Percentiles rank a stretch among this genome's conserved stretches.
Conservation (phyloP, 2,113 vertebrate genomes). For the Tetraodon nigroviridis region DNA sequence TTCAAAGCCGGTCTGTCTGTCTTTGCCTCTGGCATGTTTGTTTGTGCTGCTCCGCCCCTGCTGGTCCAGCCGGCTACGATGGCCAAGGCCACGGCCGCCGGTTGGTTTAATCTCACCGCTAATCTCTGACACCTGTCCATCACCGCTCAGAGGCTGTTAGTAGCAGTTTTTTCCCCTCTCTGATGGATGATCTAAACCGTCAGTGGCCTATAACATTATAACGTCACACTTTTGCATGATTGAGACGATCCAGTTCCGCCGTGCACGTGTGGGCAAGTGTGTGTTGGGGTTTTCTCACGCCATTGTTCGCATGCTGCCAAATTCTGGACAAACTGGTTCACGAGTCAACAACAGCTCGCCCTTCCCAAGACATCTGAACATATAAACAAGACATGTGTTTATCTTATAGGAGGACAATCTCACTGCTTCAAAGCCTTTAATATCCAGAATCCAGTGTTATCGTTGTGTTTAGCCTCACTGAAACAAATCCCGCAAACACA, state of each 20-base stretch:
- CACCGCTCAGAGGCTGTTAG: too few relatives aligned
- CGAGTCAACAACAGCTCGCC: not conserved
- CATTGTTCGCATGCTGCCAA: not conserved
- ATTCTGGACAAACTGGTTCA: constrained; percentile 46
- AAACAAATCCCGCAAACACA: not conserved
- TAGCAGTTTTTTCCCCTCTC: too few relatives aligned
- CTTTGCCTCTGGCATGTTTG: too few relatives aligned
- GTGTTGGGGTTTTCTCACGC: not conserved
- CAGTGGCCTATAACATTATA: too few relatives aligned
- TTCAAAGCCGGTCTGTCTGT: not conserved
- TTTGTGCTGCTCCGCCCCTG: too few relatives aligned
- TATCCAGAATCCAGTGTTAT: not conserved
- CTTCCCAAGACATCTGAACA: not conserved
- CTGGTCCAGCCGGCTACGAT: too few relatives aligned
- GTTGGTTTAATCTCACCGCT: too few relatives aligned
- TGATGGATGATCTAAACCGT: too few relatives aligned
- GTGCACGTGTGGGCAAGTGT: not conserved
- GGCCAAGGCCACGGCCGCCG: too few relatives aligned
- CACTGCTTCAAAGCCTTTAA: not conserved
- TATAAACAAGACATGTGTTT: not conserved
- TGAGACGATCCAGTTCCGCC: not conserved
- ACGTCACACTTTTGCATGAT: not conserved
- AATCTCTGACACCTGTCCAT: too few relatives aligned
- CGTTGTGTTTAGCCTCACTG: not conserved
- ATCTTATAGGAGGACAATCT: not conserved